Evolutionary conservation across 2,113 vertebrate genomes (phyloP), one percentile per base, ranked within the genome.

Genomic region (Gorilla gorilla): DNA sequence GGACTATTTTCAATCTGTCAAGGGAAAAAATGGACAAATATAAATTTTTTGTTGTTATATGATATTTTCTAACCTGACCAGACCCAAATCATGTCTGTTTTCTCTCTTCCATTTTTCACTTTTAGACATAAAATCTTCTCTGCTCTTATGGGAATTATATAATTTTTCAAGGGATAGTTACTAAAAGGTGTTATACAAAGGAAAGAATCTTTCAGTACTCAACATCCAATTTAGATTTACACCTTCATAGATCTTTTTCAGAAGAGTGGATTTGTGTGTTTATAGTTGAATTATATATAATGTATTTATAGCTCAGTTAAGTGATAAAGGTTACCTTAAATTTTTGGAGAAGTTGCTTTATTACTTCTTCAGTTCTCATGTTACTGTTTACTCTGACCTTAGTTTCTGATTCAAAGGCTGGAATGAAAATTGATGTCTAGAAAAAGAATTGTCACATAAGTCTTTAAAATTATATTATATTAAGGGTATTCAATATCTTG

Each of bases 341-440:
- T 98, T 99, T 99, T n/a, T 98, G 97, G 4, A 99, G 98, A 20
- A 99, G 95, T 84, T 99, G 99, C 22, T 98, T 98, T 96, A 99
- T 99, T 48, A 99, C 99, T 97, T 99, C 98, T 84, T 99, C 98
- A 68, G 99, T 99, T 89, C 97, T 99, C 99, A 99, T 99, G 20
- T 89, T 98, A 98, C 99, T 99, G 90, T 98, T 98, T 92, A 99
- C 99, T 55, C 99, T 98, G 83, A 99, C 99, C 94, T 99, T 99
- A 64, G 99, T 99, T 92, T 99, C 98, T 0, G 99, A 99, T 43
- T 99, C 99, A 94, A 99, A 99, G 64, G 98, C 98, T 1, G 99
- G 99, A 1, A 99, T 99, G 40, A 99, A 99, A 97, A 99, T 98
- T 0, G 99, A 99, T 0, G 99, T 99, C 99, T 99, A 93, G n/a